Evolutionary conservation across 1,140 invertebrate genomes (phyloP).

Genomic region (Lineus longissimus): DNA sequence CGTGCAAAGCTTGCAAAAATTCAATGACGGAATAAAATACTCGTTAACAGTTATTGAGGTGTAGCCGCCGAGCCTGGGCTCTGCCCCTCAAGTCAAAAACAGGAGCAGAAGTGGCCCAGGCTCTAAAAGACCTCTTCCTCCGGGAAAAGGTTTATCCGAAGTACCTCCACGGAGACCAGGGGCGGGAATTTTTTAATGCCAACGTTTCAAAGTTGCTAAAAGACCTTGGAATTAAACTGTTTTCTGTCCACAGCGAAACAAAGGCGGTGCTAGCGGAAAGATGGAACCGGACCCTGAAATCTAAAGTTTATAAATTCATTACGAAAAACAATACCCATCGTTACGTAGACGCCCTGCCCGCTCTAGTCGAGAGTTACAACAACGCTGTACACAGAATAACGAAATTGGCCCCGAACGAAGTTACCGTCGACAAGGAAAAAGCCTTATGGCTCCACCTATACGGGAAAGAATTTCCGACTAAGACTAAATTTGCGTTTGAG

Average conservation of each 20-base stretch:
- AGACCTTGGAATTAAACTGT: conserved; percentile 9
- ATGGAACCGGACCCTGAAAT: conserved; percentile 55
- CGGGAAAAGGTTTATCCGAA: background rate
- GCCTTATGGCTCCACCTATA: background rate
- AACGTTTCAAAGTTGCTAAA: conserved; percentile 14
- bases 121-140: conserved; percentile 30
- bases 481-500: too few species aligned
- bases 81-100: conserved; percentile 55
- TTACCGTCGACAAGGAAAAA: background rate
- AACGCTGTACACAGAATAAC: conserved; percentile 50
- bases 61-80: conserved; percentile 54
- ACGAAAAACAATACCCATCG: conserved; percentile 47
- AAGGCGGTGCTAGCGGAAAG: conserved; percentile 56
- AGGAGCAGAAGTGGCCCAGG: conserved; percentile 25
- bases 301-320: conserved; percentile 53
- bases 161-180: conserved; percentile 11
- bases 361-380: conserved; percentile 53
- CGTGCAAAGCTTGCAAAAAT: conserved; percentile 32
- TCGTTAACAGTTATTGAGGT: conserved; percentile 55
- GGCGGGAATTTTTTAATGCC: conserved; percentile 18
- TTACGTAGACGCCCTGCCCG: conserved; percentile 45
- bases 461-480: background rate
- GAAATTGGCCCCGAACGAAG: conserved; percentile 44
- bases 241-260: conserved; percentile 34
- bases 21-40: conserved; percentile 52